Conservation (phyloP, 2,113 vertebrate species). For the Myotis brandtii region DNA sequence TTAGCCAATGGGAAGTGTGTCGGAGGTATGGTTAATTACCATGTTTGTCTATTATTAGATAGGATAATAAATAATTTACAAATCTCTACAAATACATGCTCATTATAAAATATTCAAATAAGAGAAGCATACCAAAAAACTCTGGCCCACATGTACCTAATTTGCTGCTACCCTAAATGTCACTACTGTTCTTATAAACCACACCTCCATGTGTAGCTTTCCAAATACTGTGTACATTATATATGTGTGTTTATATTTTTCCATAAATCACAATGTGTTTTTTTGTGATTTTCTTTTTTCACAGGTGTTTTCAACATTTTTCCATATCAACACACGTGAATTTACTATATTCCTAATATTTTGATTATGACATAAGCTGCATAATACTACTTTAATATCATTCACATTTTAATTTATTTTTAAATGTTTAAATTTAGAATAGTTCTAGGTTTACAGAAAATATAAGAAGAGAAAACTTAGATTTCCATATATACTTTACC, state of each 20-base stretch:
- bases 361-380: not conserved
- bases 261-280: not conserved
- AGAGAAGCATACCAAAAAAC: not conserved
- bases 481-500: not conserved
- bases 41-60: too few species aligned
- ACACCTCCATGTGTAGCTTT: not conserved
- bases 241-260: not conserved
- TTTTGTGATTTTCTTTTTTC: not conserved
- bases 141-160: not conserved
- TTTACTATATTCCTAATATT: not conserved
- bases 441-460: not conserved
- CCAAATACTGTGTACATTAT: not conserved
- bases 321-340: not conserved
- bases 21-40: too few species aligned
- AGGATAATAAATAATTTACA: not conserved
- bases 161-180: not conserved
- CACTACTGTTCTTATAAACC: not conserved
- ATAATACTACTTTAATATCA: not conserved
- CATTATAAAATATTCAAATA: not conserved
- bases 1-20: too few species aligned
- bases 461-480: not conserved
- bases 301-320: not conserved
- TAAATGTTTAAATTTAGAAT: not conserved
- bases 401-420: not conserved
- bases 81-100: not conserved